Percentiles rank a stretch among this genome's conserved stretches.
These are phyloP conservation scores for Drosophila insularis DNA, from an alignment of 1,140 invertebrate species.

Conservation along the genomic window DNA sequence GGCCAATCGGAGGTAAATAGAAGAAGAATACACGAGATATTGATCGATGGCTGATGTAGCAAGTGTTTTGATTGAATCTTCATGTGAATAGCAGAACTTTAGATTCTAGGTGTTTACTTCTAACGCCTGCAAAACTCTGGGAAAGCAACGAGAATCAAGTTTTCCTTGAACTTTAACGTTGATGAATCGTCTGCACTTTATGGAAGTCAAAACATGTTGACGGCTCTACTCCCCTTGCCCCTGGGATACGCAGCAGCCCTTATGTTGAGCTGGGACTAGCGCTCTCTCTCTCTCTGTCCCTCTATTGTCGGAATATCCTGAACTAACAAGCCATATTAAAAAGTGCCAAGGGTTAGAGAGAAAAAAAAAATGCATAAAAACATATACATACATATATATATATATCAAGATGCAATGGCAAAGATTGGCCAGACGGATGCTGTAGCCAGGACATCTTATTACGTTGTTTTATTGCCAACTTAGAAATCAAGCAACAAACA, in stretches of 20 bases:
- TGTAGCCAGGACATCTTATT: constrained; percentile 65
- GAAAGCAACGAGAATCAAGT: background rate
- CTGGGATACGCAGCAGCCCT: background rate
- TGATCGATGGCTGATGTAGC: background rate
- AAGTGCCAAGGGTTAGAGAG: constrained; percentile 38
- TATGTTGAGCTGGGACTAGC: background rate
- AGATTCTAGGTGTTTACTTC: no score
- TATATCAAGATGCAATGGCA: constrained; percentile 57
- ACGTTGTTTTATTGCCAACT: constrained; percentile 78
- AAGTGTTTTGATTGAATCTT: background rate
- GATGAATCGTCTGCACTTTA: constrained; percentile 75
- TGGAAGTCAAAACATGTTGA: constrained; percentile 69
- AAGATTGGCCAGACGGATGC: constrained; percentile 37
- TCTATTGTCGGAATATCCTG: constrained; percentile 47
- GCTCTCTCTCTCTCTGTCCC: background rate
- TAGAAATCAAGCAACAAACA: constrained; percentile 39
- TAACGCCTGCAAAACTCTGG: no score
- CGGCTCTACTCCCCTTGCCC: constrained; percentile 20
- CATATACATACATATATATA: constrained; percentile 17
- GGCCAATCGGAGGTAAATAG: background rate
- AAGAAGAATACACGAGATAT: background rate
- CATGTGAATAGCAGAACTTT: no score
- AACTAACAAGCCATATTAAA: constrained; percentile 77
- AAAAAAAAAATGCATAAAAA: constrained; percentile 41
- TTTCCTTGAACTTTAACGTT: constrained; percentile 52